phyloP scores from a whole-genome alignment of 2,888 invertebrate genomes.

The Phaedon cochleariae region DNA sequence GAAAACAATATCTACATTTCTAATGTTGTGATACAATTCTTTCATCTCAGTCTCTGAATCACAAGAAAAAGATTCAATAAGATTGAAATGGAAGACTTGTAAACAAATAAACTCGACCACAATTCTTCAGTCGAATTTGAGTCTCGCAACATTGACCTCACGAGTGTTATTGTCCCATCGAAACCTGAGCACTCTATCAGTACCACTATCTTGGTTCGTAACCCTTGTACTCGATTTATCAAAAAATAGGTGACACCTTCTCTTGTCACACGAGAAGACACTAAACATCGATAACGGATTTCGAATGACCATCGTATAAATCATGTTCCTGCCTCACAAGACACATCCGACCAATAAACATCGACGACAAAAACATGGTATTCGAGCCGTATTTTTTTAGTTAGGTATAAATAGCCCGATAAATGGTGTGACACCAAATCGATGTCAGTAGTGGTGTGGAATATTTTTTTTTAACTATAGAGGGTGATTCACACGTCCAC shows the following conservation, averaged over 20 bases:
- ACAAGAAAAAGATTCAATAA: no score
- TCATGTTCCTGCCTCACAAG: conserved; percentile 33
- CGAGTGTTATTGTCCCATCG: neutral
- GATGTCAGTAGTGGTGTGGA: conserved; percentile 1
- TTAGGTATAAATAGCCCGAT: neutral
- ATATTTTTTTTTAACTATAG: neutral
- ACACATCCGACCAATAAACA: conserved; percentile 30
- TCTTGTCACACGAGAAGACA: conserved; percentile 38
- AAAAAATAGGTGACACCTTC: conserved; percentile 32
- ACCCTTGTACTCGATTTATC: conserved; percentile 34
- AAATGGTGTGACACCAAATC: neutral
- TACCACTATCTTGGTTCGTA: conserved; percentile 8
- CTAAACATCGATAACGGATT: conserved; percentile 41
- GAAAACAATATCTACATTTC: no score
- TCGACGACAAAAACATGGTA: conserved; percentile 31
- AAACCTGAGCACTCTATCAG: conserved; percentile 16
- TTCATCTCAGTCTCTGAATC: no score
- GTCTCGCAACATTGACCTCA: neutral
- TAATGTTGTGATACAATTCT: no score
- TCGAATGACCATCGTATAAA: conserved; percentile 29
- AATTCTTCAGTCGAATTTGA: no score
- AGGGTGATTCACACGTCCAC: no score
- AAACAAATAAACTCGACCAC: no score
- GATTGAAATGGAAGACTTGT: no score
- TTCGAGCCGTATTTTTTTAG: conserved; percentile 26